These are phyloP conservation scores for Vollenhovia emeryi DNA, from an alignment of 1,140 invertebrate genomes.

Conservation along the genomic window DNA sequence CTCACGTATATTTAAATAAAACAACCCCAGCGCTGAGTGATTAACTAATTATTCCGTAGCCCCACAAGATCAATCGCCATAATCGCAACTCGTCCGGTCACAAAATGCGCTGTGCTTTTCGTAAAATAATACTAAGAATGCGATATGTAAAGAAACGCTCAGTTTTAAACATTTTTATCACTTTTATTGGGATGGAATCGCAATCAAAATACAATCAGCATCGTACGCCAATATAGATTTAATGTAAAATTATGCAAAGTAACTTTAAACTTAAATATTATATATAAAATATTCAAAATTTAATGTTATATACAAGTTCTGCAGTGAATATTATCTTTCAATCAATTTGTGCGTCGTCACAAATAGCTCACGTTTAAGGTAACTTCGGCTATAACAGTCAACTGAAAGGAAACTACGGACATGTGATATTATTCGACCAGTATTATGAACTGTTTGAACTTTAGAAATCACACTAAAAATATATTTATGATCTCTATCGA, in stretches of 20 bases:
- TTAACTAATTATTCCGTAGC: constrained; percentile 76
- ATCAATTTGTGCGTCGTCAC: background rate
- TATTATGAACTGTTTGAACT: background rate
- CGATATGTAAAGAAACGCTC: background rate
- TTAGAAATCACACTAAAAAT: background rate
- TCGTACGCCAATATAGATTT: background rate
- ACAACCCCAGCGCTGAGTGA: constrained; percentile 70
- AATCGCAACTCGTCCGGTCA: constrained; percentile 38
- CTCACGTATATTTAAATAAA: constrained; percentile 68
- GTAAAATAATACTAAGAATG: background rate
- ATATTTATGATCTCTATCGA: constrained; percentile 43
- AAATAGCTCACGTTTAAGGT: background rate
- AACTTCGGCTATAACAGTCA: too few relatives aligned
- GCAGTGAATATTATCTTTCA: background rate
- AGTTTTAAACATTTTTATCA: background rate
- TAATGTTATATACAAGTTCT: too few relatives aligned
- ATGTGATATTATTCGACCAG: too few relatives aligned
- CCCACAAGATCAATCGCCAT: constrained; percentile 53
- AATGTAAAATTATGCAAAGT: background rate
- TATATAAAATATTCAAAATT: too few relatives aligned
- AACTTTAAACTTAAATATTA: background rate
- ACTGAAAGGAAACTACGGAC: too few relatives aligned
- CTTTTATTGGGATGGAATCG: background rate
- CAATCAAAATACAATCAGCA: background rate
- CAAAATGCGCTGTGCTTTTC: background rate